These are phyloP conservation scores for Opisthocomus hoazin DNA, from an alignment of 2,113 vertebrate genomes.

Conservation along the genomic window DNA sequence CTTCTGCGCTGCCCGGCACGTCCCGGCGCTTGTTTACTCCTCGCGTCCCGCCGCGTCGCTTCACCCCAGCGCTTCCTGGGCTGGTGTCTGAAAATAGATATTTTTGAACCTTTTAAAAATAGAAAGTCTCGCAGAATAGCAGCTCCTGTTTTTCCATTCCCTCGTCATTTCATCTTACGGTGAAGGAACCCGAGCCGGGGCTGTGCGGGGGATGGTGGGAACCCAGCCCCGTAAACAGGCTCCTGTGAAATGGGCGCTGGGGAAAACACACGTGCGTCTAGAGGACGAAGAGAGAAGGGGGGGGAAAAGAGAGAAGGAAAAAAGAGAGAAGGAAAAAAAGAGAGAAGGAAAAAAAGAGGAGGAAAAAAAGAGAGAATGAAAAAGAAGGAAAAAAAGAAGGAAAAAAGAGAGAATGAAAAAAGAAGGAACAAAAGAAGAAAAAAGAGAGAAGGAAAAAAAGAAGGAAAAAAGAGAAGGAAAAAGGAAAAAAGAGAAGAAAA, in stretches of 20 bases:
- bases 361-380: too few species aligned
- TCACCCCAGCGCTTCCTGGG: conserved; percentile 33
- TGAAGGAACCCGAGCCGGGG: background rate
- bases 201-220: background rate
- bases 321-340: too few species aligned
- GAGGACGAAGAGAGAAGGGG: background rate
- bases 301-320: background rate
- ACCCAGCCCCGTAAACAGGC: background rate
- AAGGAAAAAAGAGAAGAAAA: too few species aligned
- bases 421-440: too few species aligned
- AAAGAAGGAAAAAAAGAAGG: too few species aligned
- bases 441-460: too few species aligned
- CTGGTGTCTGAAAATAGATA: conserved; percentile 34
- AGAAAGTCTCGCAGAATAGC: conserved; percentile 6
- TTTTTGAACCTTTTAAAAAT: conserved; percentile 59
- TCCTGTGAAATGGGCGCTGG: background rate
- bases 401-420: too few species aligned
- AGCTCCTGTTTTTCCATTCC: conserved; percentile 55
- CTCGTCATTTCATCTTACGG: background rate
- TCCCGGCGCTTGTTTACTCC: background rate
- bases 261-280: background rate
- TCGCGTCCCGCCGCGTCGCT: background rate
- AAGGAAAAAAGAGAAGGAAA: background rate
- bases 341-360: too few species aligned
- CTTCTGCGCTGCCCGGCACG: background rate